These are phyloP conservation scores for Drosophila nannoptera DNA, from an alignment of 1,140 invertebrate genomes.

Conservation along the genomic window DNA sequence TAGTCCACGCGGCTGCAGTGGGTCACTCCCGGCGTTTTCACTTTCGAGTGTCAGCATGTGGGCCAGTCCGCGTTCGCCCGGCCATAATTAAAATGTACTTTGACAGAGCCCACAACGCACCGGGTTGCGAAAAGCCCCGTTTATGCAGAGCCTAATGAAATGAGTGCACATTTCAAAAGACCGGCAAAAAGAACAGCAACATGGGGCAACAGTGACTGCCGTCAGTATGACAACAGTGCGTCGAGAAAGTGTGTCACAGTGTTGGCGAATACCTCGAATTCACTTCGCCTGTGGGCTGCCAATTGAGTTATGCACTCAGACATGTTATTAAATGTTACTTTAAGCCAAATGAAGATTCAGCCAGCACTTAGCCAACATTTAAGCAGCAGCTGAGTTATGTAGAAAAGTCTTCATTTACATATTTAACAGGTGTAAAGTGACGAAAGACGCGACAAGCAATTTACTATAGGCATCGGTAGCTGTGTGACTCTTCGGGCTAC, in stretches of 20 bases:
- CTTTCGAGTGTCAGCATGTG: conserved; percentile 56
- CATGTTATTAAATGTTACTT: conserved; percentile 9
- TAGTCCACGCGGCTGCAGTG: conserved; percentile 37
- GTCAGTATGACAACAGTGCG: conserved; percentile 25
- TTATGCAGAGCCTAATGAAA: conserved; percentile 56
- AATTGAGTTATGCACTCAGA: neutral
- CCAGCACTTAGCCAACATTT: neutral
- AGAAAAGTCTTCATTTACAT: neutral
- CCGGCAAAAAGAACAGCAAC: neutral
- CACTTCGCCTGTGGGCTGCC: neutral
- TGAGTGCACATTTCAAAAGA: conserved; percentile 45
- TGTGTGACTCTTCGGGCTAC: neutral
- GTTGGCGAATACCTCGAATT: conserved; percentile 9
- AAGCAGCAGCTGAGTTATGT: neutral
- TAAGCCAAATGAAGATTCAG: neutral
- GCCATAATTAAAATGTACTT: conserved; percentile 73
- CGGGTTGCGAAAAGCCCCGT: conserved; percentile 55
- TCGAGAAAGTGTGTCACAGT: conserved; percentile 58
- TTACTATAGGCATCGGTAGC: neutral
- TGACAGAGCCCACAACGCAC: conserved; percentile 41
- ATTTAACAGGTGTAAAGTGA: neutral
- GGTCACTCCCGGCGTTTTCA: conserved; percentile 52
- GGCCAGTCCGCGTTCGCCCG: conserved; percentile 40
- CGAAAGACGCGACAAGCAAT: neutral
- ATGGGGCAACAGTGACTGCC: neutral